Base-by-base conservation (phyloP, 2,888 invertebrate species). In the Lasioglossum pauxillum region DNA sequence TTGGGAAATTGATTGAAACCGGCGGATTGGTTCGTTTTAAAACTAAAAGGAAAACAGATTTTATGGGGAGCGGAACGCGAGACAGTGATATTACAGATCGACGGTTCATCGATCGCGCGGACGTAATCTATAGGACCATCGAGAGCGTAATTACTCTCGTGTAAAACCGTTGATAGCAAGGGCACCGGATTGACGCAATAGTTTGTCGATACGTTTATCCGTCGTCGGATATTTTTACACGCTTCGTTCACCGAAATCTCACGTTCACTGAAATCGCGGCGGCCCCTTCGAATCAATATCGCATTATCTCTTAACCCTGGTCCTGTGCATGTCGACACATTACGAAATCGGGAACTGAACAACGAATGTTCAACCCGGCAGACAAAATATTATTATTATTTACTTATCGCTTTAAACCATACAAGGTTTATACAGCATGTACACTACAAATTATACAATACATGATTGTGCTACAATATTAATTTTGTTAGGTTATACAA, bases 161-260 rank as follows among this genome's bases (percentile, higher is more conserved):
- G 80, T 89, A 89, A 89, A 79, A 57, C n/a, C 75, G 64, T 64
- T 69, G 83, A 87, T 85, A 87, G 83, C 78, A 81, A 89, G 80
- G 81, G 73, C 85, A 31, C 27, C 44, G 57, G 82, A 87, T 85
- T 86, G 86, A 86, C 82, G 83, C 80, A 82, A 72, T 73, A 75
- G 41, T 57, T 71, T 16, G 19, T 57, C 76, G 74, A 79, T 84
- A 86, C 77, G 69, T 78, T 77, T 73, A 78, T 78, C 67, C 83
- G n/a, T 23, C 14, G 77, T 19, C 2, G 35, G 41, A 53, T 86
- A 86, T 85, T 85, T 86, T 78, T 76, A 69, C 67, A n/a, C 46
- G 57, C 19, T 71, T 41, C 78, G 64, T 86, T 84, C 80, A 80
- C 78, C 64, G 44, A 67, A 67, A 67, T 67, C 67, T 35, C 35